These are phyloP conservation scores for Mactra quadrangularis DNA, from an alignment of 1,140 invertebrate species.

Conservation along the genomic window DNA sequence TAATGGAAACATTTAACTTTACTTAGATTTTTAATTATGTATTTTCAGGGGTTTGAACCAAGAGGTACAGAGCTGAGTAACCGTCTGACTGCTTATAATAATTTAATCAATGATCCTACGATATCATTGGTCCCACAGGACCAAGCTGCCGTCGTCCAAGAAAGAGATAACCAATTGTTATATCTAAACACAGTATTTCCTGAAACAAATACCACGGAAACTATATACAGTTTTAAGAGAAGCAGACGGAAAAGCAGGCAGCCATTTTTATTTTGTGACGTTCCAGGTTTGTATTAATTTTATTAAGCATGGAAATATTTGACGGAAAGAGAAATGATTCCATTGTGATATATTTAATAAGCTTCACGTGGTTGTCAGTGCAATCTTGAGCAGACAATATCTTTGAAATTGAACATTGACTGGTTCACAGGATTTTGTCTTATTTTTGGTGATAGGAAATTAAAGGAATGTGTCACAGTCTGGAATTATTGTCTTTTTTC, in stretches of 20 bases:
- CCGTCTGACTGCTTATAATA: conserved; percentile 92
- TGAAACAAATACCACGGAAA: conserved; percentile 30
- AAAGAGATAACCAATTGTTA: conserved; percentile 16
- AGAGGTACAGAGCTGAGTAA: conserved; percentile 92
- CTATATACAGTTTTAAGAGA: conserved; percentile 22
- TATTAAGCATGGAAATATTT: not conserved
- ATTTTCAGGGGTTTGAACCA: conserved; percentile 92
- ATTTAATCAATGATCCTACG: conserved; percentile 90
- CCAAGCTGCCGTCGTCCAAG: conserved; percentile 43
- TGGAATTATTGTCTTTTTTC: conserved; percentile 14
- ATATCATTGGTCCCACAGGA: conserved; percentile 90
- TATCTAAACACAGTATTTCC: not conserved
- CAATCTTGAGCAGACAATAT: not conserved
- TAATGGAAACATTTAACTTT: too few relatives aligned
- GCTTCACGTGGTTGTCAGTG: too few relatives aligned
- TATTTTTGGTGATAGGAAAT: conserved; percentile 8
- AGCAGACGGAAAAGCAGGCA: not conserved
- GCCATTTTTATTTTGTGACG: conserved; percentile 88
- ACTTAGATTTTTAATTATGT: conserved; percentile 15
- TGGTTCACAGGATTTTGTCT: not conserved
- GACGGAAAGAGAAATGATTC: too few relatives aligned
- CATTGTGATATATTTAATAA: too few relatives aligned
- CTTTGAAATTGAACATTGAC: conserved; percentile 1
- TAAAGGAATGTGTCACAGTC: not conserved
- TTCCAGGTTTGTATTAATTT: conserved; percentile 84